Evolutionary conservation across 2,888 invertebrate genomes (phyloP).

Genomic region (Anthrax anthrax): DNA sequence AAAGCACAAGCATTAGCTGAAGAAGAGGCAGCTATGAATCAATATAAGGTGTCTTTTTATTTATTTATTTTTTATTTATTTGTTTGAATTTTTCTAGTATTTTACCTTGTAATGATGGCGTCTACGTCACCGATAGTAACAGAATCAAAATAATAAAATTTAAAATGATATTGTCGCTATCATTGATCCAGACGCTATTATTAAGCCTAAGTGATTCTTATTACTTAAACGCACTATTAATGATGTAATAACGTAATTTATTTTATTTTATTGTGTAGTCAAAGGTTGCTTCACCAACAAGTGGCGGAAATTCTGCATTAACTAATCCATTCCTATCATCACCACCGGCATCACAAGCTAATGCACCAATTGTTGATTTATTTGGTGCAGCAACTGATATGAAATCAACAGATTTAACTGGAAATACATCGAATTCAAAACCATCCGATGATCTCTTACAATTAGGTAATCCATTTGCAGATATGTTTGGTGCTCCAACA

Average conservation of each 20-base stretch:
- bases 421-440: constrained; percentile 38
- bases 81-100: constrained; percentile 1
- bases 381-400: constrained; percentile 46
- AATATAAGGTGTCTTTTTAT: constrained; percentile 93
- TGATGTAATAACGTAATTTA: no score
- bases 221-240: no score
- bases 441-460: constrained; percentile 82
- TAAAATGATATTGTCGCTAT: no score
- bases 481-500: constrained; percentile 52
- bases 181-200: no score
- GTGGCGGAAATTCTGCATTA: constrained; percentile 42
- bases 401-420: constrained; percentile 30
- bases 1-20: constrained; percentile 82
- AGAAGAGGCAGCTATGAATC: constrained; percentile 91
- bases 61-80: constrained; percentile 10
- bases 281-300: constrained; percentile 65
- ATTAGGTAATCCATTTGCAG: constrained; percentile 82
- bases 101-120: no score
- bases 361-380: constrained; percentile 60
- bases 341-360: constrained; percentile 40
- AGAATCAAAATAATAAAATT: no score
- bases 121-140: no score
- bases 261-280: no score
- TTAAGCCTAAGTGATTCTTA: no score
- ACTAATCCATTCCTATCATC: constrained; percentile 80